A percentile compares a stretch with the other conserved stretches of the same genome.
Evolutionary conservation across 2,797 vertebrate genomes (phyloP).

Genomic region (Hoplostethus atlanticus): DNA sequence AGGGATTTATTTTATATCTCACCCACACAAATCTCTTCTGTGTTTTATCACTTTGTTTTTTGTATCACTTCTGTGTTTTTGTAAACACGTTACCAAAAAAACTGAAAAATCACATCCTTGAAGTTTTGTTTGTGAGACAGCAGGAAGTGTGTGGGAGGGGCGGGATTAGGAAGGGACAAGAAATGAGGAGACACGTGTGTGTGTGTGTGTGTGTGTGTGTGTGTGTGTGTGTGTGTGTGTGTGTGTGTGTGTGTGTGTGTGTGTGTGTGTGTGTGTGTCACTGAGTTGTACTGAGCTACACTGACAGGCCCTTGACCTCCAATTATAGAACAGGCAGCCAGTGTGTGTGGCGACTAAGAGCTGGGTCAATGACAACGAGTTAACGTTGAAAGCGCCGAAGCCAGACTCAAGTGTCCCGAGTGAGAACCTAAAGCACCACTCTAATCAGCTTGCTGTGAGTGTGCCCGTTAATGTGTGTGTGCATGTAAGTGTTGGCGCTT

Average conservation of each 20-base stretch:
- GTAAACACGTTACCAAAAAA: too few relatives aligned
- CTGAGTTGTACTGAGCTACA: neutral
- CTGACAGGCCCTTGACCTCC: slow-evolving; percentile 22
- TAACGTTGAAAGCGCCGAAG: slow-evolving; percentile 24
- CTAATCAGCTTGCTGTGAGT: slow-evolving; percentile 17
- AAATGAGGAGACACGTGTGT: neutral
- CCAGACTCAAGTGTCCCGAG: slow-evolving; percentile 30
- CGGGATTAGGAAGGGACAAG: too few relatives aligned
- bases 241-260: neutral
- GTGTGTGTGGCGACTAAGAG: slow-evolving; percentile 25
- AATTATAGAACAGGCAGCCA: slow-evolving; percentile 16
- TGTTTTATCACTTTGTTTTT: too few relatives aligned
- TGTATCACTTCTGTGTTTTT: too few relatives aligned
- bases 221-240: neutral
- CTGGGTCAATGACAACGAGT: slow-evolving; percentile 50
- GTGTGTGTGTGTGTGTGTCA: neutral
- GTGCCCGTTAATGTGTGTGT: neutral
- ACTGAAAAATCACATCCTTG: too few relatives aligned
- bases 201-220: neutral
- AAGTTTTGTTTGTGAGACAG: neutral
- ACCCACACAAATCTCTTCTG: too few relatives aligned
- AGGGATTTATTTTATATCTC: too few relatives aligned
- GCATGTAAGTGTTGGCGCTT: too few relatives aligned
- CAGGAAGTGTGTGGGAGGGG: slow-evolving; percentile 1
- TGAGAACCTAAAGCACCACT: slow-evolving; percentile 16